Conservation (phyloP, 1,140 invertebrate species). For the Campoletis sonorensis region DNA sequence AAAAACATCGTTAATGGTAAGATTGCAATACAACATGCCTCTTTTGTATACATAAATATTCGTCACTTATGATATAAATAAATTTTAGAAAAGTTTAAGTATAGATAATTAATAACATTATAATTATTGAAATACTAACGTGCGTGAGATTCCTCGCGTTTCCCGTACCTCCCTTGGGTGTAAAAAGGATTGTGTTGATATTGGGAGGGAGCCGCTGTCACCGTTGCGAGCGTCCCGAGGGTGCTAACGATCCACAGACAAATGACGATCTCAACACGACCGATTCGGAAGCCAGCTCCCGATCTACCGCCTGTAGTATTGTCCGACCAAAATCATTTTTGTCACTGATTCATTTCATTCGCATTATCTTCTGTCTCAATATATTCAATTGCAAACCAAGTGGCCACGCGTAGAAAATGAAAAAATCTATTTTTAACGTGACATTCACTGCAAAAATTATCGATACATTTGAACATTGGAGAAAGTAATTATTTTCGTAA, state of each 20-base stretch:
- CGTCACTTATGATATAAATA: no score
- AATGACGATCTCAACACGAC: slow-evolving; percentile 49
- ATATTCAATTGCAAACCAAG: no score
- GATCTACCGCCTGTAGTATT: background rate
- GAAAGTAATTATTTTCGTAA: no score
- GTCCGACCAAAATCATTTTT: slow-evolving; percentile 4
- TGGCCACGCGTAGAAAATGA: no score
- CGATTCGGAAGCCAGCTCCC: background rate
- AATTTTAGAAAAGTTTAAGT: no score
- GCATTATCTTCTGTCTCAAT: background rate
- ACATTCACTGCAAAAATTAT: no score
- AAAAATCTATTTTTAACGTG: no score
- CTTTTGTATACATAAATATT: no score
- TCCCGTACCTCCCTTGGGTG: slow-evolving; percentile 59
- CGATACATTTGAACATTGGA: no score
- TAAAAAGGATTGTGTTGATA: slow-evolving; percentile 55
- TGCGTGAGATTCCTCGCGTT: slow-evolving; percentile 54
- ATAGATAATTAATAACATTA: background rate
- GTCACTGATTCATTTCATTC: background rate
- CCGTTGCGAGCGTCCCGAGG: slow-evolving; percentile 52
- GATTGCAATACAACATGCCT: no score
- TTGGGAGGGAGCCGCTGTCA: slow-evolving; percentile 37
- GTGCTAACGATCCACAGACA: slow-evolving; percentile 62
- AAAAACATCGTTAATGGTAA: no score
- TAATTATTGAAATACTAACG: slow-evolving; percentile 49